Evolutionary conservation across 2,113 vertebrate species (phyloP).

Genomic region (Rostratula benghalensis): DNA sequence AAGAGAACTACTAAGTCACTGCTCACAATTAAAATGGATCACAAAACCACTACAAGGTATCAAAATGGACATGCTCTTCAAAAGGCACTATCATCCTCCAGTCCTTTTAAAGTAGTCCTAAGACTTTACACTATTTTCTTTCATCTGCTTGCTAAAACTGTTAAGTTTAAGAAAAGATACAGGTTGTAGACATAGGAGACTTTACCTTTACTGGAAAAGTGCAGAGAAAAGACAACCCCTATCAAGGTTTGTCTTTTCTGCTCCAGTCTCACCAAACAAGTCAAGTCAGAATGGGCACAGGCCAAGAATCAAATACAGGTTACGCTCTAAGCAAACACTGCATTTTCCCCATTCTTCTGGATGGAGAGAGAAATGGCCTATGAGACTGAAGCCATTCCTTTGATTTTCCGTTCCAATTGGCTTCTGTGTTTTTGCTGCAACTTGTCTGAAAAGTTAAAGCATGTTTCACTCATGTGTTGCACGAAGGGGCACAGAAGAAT

Average conservation of each 20-base stretch:
- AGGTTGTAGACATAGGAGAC: not conserved
- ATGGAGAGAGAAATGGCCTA: not conserved
- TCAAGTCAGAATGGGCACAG: not conserved
- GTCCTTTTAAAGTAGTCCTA: not conserved
- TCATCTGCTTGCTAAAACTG: not conserved
- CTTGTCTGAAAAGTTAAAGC: not conserved
- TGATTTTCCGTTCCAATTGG: not conserved
- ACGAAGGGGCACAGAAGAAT: not conserved
- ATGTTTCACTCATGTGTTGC: not conserved
- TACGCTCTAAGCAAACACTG: not conserved
- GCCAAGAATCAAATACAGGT: not conserved
- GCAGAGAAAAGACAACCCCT: not conserved
- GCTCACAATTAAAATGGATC: conserved; percentile 68
- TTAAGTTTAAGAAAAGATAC: not conserved
- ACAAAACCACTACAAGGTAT: conserved; percentile 72
- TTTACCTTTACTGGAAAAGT: not conserved
- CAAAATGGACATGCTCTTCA: conserved; percentile 64
- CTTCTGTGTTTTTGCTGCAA: conserved; percentile 9
- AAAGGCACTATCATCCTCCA: conserved; percentile 65
- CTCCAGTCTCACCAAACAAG: not conserved
- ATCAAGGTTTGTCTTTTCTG: not conserved
- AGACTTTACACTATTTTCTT: not conserved
- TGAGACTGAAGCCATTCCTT: not conserved
- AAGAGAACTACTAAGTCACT: conserved; percentile 85
- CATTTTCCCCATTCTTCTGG: not conserved